A percentile compares a stretch with the other conserved stretches of the same genome.
Evolutionary conservation across 2,888 invertebrate genomes (phyloP).

Genomic region (Parapristionchus giblindavisi): DNA sequence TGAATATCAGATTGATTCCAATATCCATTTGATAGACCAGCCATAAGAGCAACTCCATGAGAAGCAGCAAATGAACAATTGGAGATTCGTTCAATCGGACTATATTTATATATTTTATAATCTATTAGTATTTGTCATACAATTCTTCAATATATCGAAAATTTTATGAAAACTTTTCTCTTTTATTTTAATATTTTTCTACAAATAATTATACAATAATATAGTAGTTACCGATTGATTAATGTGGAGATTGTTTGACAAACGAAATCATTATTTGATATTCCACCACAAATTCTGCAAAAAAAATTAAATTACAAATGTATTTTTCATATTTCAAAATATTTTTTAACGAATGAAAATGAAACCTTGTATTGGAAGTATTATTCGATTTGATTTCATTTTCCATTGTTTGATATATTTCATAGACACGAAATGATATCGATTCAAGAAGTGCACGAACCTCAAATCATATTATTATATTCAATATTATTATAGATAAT

Average conservation of each 20-base stretch:
- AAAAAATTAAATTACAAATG: conserved; percentile 1
- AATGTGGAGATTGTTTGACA: conserved; percentile 87
- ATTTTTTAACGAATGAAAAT: background rate
- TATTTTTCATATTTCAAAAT: background rate
- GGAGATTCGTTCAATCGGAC: conserved; percentile 18
- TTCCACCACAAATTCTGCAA: conserved; percentile 90
- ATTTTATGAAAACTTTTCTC: no score
- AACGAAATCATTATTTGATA: conserved; percentile 90
- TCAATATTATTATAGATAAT: background rate
- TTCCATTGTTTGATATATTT: conserved; percentile 81
- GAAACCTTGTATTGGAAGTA: conserved; percentile 30
- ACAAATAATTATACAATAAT: background rate
- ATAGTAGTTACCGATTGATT: conserved; percentile 70
- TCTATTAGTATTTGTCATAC: conserved; percentile 3
- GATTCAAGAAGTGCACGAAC: conserved; percentile 86
- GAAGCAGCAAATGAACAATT: conserved; percentile 71
- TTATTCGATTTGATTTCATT: conserved; percentile 77
- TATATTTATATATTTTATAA: background rate
- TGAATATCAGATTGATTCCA: conserved; percentile 26
- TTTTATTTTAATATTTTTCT: no score
- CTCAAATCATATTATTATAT: conserved; percentile 75
- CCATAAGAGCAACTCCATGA: conserved; percentile 85
- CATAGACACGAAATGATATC: conserved; percentile 82
- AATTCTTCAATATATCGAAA: no score
- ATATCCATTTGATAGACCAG: conserved; percentile 82